phyloP scores from a whole-genome alignment of 2,113 vertebrate species.

The Poecilia latipinna region DNA sequence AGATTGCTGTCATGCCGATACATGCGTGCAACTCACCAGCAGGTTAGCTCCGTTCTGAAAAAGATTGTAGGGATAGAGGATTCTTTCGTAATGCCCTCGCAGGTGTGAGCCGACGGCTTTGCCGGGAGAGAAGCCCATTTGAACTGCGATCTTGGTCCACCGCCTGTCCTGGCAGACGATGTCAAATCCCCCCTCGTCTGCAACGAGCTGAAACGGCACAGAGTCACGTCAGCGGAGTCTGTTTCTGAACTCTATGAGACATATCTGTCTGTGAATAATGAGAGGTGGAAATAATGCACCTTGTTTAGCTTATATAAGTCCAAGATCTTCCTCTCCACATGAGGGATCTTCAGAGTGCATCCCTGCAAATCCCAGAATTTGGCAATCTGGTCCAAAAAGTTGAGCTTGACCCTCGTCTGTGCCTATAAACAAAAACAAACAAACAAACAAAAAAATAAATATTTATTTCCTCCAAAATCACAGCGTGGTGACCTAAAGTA shows the following conservation, averaged over 20 bases:
- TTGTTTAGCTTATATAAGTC: conserved; percentile 96
- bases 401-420: conserved; percentile 96
- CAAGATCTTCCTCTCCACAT: conserved; percentile 96
- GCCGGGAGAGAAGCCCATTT: conserved; percentile 94
- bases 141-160: conserved; percentile 95
- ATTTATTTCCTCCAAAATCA: not conserved
- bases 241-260: not conserved
- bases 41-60: conserved; percentile 93
- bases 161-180: conserved; percentile 91
- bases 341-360: conserved; percentile 95
- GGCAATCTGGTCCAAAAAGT: conserved; percentile 98
- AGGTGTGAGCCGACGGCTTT: conserved; percentile 96
- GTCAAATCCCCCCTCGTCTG: conserved; percentile 96
- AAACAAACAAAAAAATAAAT: not conserved
- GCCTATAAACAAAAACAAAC: conserved; percentile 78
- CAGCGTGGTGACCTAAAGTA: not conserved
- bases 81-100: conserved; percentile 92
- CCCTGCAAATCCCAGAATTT: conserved; percentile 99
- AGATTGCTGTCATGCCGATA: not conserved
- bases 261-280: not conserved
- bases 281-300: conserved; percentile 61
- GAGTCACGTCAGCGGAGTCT: not conserved
- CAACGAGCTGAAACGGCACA: conserved; percentile 84
- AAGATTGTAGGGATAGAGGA: conserved; percentile 95
- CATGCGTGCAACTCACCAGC: conserved; percentile 82